Percentiles rank a stretch among this genome's conserved stretches.
These are phyloP conservation scores for Butorides virescens DNA, from an alignment of 2,113 vertebrate genomes.

Conservation along the genomic window DNA sequence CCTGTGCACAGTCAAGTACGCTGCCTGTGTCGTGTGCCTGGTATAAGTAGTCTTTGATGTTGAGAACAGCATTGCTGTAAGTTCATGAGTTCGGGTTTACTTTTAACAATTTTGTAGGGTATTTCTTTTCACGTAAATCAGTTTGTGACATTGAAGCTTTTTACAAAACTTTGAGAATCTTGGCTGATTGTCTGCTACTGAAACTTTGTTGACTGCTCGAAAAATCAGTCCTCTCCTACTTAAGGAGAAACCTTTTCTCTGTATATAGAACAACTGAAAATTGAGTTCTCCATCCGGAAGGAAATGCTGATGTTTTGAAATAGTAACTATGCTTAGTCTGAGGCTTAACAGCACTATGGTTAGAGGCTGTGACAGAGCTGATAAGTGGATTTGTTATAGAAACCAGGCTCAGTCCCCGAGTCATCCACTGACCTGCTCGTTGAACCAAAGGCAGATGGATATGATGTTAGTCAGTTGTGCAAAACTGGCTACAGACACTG, in stretches of 20 bases:
- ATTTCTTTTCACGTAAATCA: not conserved
- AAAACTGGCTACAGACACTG: not conserved
- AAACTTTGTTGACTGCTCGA: not conserved
- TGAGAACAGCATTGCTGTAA: rapidly evolving
- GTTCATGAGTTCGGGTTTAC: not conserved
- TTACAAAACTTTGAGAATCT: not conserved
- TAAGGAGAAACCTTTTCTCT: not conserved
- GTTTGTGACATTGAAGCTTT: not conserved
- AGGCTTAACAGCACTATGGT: not conserved
- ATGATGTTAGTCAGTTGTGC: not conserved
- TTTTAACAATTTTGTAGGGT: not conserved
- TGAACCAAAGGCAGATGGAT: not conserved
- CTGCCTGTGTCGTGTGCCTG: not conserved
- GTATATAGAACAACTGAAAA: not conserved
- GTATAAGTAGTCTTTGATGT: not conserved
- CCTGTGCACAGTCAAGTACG: not conserved
- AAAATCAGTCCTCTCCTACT: not conserved
- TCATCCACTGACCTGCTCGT: not conserved
- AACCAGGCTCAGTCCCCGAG: not conserved
- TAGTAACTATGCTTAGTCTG: not conserved
- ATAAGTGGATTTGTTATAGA: not conserved
- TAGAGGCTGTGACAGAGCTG: not conserved
- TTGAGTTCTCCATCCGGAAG: not conserved
- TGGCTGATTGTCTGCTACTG: not conserved
- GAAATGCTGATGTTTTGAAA: not conserved